A percentile compares a stretch with the other conserved stretches of the same genome.
These are phyloP conservation scores for Lymantria monacha DNA, from an alignment of 2,888 invertebrate genomes.

Conservation along the genomic window DNA sequence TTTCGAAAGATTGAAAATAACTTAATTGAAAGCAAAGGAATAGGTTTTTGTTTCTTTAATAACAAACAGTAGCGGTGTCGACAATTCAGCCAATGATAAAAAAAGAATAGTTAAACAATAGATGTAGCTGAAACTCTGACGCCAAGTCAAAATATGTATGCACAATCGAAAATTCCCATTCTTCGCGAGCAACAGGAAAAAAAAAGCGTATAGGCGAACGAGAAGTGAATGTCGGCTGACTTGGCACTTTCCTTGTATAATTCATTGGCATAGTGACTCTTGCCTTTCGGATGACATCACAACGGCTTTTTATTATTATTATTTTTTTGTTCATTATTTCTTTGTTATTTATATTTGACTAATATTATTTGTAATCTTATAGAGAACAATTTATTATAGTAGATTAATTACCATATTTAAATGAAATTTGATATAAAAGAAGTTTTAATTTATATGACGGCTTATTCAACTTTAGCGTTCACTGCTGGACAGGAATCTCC, in stretches of 20 bases:
- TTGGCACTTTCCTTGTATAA: constrained; percentile 15
- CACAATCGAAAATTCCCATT: not conserved
- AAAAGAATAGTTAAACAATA: too few species aligned
- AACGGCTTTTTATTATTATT: constrained; percentile 1
- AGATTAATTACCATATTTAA: too few species aligned
- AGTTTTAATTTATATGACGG: too few species aligned
- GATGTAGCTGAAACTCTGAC: too few species aligned
- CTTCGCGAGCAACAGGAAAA: constrained; percentile 2
- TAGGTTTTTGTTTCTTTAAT: too few species aligned
- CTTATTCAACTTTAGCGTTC: too few species aligned
- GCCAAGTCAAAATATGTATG: not conserved
- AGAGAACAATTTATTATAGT: not conserved
- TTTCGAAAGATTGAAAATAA: too few species aligned
- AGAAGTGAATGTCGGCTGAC: constrained; percentile 6
- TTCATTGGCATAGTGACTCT: constrained; percentile 12
- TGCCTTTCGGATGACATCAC: constrained; percentile 18
- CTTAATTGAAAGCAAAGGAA: too few species aligned
- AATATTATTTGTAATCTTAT: not conserved
- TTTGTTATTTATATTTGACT: not conserved
- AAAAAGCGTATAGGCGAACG: not conserved
- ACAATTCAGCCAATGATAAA: too few species aligned
- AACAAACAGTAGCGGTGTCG: too few species aligned
- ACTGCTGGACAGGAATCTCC: too few species aligned
- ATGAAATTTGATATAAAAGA: too few species aligned
- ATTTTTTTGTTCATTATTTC: constrained; percentile 2